These are phyloP conservation scores for Lepidocolaptes lacrymiger DNA, from an alignment of 2,797 vertebrate species.

Conservation along the genomic window DNA sequence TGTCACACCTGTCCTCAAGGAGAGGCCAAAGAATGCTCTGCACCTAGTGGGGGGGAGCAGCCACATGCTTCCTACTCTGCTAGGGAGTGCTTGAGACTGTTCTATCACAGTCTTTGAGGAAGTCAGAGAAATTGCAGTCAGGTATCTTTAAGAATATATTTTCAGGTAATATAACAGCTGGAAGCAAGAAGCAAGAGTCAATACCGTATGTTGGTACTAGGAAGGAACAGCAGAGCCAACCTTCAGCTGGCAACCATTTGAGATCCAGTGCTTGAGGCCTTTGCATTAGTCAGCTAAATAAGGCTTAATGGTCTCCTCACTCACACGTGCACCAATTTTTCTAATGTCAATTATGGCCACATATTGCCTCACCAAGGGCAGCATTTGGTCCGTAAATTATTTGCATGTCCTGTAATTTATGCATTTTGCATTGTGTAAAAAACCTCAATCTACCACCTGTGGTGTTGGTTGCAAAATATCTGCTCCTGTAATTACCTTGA, in stretches of 20 bases:
- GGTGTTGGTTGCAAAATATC: conserved; percentile 7
- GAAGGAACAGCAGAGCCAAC: background rate
- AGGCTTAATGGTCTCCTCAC: background rate
- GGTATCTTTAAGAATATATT: background rate
- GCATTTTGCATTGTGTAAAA: background rate
- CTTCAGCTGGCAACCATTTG: background rate
- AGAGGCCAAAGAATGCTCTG: background rate
- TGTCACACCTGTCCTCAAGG: background rate
- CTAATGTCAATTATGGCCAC: background rate
- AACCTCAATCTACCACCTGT: background rate
- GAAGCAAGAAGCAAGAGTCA: background rate
- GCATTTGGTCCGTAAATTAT: background rate
- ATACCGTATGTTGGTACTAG: background rate
- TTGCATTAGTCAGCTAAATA: background rate
- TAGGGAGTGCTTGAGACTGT: background rate
- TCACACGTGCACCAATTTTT: background rate
- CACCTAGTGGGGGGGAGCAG: background rate
- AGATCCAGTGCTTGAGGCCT: background rate
- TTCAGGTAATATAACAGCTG: background rate
- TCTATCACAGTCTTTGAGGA: background rate
- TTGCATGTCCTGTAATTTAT: background rate
- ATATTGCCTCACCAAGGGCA: conserved; percentile 13
- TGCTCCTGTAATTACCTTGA: background rate
- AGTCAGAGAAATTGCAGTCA: background rate
- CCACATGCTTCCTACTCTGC: background rate